Base-by-base conservation (phyloP, 1,140 invertebrate species). In the Hyles euphorbiae region DNA sequence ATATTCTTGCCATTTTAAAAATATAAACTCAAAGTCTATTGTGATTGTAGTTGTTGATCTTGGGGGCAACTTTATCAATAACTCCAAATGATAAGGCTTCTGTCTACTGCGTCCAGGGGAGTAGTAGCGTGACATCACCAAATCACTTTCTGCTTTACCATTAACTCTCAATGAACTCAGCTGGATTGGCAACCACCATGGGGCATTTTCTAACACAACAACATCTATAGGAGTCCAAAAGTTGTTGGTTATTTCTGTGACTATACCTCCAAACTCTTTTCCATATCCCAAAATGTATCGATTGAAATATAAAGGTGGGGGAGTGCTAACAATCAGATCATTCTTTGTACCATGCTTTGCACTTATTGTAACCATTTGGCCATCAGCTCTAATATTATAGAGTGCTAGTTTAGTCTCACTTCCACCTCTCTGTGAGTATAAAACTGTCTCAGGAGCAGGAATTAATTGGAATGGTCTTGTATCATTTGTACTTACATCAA, bases 1-100 rank as follows among this genome's bases (percentile, higher is more conserved):
- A 90, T 99, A 99, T 89, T 99, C 98, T 75, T 98, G 96, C 98
- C 98, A 99, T 87, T 98, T 99, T 1, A 99, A 90, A 78, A 99
- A 97, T 32, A 97, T 94, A 87, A 97, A 96, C 81, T 99, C 96
- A 90, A 98, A 98, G 70, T 98, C 94, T 58, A 98, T 92, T 8
- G 93, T 95, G 50, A 99, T 91, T 62, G 94, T 93, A 3, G 95
- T 96, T 0, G 94, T 92, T 1, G 96, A 96, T 63, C 93, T 91
- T 0, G 96, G 91, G 10, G 96, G 96, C 58, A 99, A 83, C 62
- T 90, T 91, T 34, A 99, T 83, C 1, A 95, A 90, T 9, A 99
- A 81, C 88, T 99, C 98, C n/a, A 99, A 88, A 75, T 97, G 96
- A 76, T 98, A 96, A 2, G 97, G 94, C 58, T 93, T 91, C 69